Conservation (phyloP, 2,113 vertebrate species). For the Tylochromis polylepis region DNA sequence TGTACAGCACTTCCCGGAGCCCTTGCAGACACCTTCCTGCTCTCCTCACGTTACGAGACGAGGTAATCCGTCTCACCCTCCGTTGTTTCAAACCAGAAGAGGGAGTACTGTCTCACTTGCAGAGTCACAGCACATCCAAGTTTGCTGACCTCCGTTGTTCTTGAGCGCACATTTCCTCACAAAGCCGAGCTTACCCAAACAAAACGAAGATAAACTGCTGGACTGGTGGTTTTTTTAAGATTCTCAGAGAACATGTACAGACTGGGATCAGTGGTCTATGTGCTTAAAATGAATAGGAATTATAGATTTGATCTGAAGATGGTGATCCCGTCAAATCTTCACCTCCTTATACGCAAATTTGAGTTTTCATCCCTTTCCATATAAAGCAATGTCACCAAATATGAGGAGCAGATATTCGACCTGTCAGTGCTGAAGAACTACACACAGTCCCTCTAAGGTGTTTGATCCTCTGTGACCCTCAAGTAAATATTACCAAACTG, state of each 20-base stretch:
- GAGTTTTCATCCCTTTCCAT: background rate
- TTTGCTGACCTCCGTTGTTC: background rate
- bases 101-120: constrained; percentile 3
- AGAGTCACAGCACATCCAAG: background rate
- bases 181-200: background rate
- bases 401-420: background rate
- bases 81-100: constrained; percentile 2
- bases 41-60: background rate
- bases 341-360: background rate
- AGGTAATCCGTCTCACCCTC: background rate
- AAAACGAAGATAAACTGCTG: background rate
- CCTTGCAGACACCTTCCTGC: background rate
- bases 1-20: background rate
- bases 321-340: background rate
- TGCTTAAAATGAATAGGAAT: background rate
- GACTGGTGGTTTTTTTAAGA: background rate
- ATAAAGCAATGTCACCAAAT: background rate
- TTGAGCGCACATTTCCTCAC: background rate
- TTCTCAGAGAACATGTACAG: background rate
- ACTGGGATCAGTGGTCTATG: background rate
- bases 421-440: background rate
- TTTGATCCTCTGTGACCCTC: background rate
- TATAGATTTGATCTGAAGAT: background rate
- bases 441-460: background rate
- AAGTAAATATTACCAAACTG: background rate